Evolutionary conservation across 2,797 vertebrate species (phyloP), one percentile per base, ranked within the genome.

Genomic region (Liparis tanakae): DNA sequence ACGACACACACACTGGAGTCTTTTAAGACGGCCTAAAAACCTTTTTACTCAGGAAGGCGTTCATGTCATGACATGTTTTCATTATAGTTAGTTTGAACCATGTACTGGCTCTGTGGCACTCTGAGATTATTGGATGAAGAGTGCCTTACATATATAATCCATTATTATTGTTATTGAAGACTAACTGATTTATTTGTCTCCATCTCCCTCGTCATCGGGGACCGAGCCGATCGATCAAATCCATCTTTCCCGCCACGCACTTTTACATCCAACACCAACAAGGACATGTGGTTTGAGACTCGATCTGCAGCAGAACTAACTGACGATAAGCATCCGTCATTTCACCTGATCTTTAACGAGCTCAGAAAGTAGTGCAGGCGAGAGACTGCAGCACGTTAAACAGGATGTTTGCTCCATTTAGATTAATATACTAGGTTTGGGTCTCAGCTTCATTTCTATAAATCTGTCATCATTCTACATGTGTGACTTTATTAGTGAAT

Each of bases 321-420:
- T 69, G 76, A 85, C 75, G 67, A 74, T 57, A 70, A 81, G 66
- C 55, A 83, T 86, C 83, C 83, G 87, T 81, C 78, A 76, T 79
- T 74, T 82, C 70, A 64, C 62, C 68, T 79, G 76, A 76, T 63
- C 67, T 34, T 77, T 72, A 66, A 53, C 46, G 34, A 69, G 65
- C 72, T 68, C 44, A 59, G 34, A 68, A 72, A 70, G 54, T 18
- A 64, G n/a, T 57, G 20, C 30, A 41, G 14, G 22, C 50, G 10
- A 46, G 14, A 12, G 51, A 58, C 60, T 5, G 39, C 46, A 41
- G 6, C 3, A 39, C 0, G 18, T 20, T 4, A 61, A 22, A 65
- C 10, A 46, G 12, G 50, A 0, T 0, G 3, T 39, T 34, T 43
- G 7, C 5, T 37, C 14, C 9, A 63, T 43, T 61, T 41, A 33